Conservation (phyloP, 2,888 invertebrate species). For the Lasius fuliginosus region DNA sequence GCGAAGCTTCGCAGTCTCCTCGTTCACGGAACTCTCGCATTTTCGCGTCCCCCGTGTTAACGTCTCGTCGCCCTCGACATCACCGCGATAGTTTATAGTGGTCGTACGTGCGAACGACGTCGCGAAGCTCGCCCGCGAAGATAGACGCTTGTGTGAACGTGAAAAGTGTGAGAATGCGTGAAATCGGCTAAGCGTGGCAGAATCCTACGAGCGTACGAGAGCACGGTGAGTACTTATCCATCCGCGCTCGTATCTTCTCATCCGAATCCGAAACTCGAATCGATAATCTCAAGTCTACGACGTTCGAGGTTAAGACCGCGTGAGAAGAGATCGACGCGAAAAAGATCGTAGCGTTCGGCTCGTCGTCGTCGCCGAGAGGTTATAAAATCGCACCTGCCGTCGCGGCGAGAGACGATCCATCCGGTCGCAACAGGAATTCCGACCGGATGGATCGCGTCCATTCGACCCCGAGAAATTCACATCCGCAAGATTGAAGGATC, state of each 20-base stretch:
- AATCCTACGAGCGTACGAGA: conserved; percentile 18
- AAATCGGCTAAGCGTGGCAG: conserved; percentile 69
- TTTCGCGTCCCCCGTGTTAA: conserved; percentile 14
- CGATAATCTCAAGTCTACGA: not conserved
- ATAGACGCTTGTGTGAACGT: conserved; percentile 67
- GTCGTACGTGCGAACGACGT: not conserved
- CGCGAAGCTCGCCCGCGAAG: not conserved
- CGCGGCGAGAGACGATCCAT: not conserved
- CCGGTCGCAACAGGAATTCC: not conserved
- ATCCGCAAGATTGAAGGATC: not conserved
- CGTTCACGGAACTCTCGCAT: conserved; percentile 46
- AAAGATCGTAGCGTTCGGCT: not conserved
- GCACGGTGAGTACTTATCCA: conserved; percentile 61
- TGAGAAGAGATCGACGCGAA: not conserved
- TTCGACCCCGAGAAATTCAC: not conserved
- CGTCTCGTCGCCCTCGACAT: conserved; percentile 20
- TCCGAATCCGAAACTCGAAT: not conserved
- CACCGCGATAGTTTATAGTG: not conserved
- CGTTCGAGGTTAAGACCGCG: not conserved
- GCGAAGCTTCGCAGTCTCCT: conserved; percentile 56
- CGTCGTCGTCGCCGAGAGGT: not conserved
- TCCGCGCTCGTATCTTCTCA: not conserved
- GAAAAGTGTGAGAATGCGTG: conserved; percentile 76
- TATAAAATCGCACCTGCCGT: not conserved
- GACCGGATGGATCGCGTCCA: not conserved